Percentiles rank a stretch among this genome's conserved stretches.
These are phyloP conservation scores for Acanthurus leucopareius DNA, from an alignment of 2,797 vertebrate species.

Conservation along the genomic window DNA sequence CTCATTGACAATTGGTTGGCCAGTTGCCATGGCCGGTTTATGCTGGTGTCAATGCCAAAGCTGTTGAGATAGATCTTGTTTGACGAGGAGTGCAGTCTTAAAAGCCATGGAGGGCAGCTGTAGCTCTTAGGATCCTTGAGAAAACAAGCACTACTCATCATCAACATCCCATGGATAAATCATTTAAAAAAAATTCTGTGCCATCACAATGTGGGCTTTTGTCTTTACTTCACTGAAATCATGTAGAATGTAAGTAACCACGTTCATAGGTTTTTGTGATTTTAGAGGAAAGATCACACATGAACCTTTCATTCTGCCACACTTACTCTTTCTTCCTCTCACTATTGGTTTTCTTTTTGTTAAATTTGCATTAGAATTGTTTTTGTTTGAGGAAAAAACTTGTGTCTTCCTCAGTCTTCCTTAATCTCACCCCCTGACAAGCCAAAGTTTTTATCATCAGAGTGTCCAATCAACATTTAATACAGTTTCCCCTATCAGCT, in stretches of 20 bases:
- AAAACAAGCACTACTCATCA: neutral
- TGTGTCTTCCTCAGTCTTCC: neutral
- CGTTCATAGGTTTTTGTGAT: slow-evolving; percentile 4
- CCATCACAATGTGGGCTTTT: slow-evolving; percentile 6
- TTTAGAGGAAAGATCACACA: neutral
- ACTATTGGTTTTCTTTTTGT: neutral
- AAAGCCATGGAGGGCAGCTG: neutral
- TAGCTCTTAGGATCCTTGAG: neutral
- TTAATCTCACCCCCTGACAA: neutral
- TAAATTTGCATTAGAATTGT: neutral
- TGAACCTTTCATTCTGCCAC: slow-evolving; percentile 7
- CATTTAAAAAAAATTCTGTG: neutral
- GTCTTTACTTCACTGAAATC: slow-evolving; percentile 7
- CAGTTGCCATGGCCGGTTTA: neutral
- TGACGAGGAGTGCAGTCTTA: neutral
- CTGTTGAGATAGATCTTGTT: neutral
- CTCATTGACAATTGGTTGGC: neutral
- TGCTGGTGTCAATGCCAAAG: neutral
- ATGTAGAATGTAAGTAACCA: neutral
- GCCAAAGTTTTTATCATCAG: no score
- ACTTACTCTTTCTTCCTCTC: slow-evolving; percentile 2
- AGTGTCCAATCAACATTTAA: no score
- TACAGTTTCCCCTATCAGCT: no score
- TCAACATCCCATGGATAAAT: neutral
- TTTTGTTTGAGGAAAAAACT: slow-evolving; percentile 1